A percentile compares a stretch with the other conserved stretches of the same genome.
These are phyloP conservation scores for Tragulus kanchil DNA, from an alignment of 2,113 vertebrate species.

Conservation along the genomic window DNA sequence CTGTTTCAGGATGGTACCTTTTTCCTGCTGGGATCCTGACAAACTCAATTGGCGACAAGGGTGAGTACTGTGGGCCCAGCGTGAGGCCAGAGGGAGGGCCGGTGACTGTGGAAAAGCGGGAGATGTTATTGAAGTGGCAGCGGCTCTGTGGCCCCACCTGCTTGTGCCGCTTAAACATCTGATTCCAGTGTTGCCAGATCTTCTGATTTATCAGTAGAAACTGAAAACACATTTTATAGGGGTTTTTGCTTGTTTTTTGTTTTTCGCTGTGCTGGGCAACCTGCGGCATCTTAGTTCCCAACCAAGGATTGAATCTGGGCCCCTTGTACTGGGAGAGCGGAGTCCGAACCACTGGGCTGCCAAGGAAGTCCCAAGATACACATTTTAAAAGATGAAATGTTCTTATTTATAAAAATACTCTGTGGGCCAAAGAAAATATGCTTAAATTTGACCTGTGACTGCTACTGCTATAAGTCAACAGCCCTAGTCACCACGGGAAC, in stretches of 20 bases:
- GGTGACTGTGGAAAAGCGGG: neutral
- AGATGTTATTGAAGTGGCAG: fast-evolving
- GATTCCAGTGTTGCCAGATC: neutral
- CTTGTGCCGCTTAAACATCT: neutral
- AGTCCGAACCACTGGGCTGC: neutral
- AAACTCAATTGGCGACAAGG: neutral
- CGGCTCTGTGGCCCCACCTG: neutral
- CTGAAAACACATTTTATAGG: neutral
- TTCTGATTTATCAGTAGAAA: neutral
- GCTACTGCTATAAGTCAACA: fast-evolving
- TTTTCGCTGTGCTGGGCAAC: neutral
- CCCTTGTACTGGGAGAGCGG: neutral
- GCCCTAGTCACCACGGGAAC: neutral
- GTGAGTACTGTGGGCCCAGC: neutral
- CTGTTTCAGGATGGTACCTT: neutral
- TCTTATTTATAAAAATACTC: neutral
- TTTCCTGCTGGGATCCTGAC: neutral
- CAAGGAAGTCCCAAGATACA: neutral
- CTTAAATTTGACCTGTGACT: neutral
- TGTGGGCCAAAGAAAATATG: neutral
- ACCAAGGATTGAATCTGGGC: neutral
- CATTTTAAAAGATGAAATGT: neutral
- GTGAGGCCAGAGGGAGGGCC: neutral
- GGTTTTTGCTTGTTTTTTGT: neutral
- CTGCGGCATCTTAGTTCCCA: neutral